Evolutionary conservation across 2,113 vertebrate species (phyloP), one percentile per base, ranked within the genome.

Genomic region (Pyrgilauda ruficollis): DNA sequence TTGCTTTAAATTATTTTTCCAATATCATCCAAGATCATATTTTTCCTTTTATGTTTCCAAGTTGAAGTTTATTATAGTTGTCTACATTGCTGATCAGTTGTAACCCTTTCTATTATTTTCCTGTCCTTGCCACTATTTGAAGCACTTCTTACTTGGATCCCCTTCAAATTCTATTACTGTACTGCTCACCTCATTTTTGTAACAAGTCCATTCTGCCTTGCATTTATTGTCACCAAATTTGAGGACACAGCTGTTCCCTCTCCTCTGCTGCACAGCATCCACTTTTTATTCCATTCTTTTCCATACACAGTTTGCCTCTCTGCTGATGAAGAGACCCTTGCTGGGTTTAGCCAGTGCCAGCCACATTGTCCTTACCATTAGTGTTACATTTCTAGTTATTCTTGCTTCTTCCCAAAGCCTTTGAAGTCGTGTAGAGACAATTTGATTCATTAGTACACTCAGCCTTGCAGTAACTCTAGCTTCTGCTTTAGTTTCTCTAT

Each of bases 371-470:
- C 49, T 92, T 79, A n/a, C 61, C 66, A 89, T 96, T 95, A 97
- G 89, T 64, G 74, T 78, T 87, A 96, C 87, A 94, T 94, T 97
- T 96, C 94, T 75, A 91, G 94, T 96, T 97, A 95, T 97, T 97
- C 84, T 92, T 96, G 81, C 93, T 75, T 53, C 93, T 96, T 69
- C 41, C 66, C 89, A 43, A 72, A 92, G 87, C 74, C 95, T 95
- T 89, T 97, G 96, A 96, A 97, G 94, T 89, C 0, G 2, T 49
- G 84, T 87, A 96, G 91, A 96, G 89, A 95, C 91, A 91, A 92
- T 96, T 95, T 94, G 93, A 96, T 96, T 94, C 96, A 87, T 96
- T 95, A 96, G 93, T 89, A 69, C 66, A 2, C 69, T 39, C 81
- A 21, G 91, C 11, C 85, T 84, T 8, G 37, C 91, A 89, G 95